Conservation (phyloP, 2,113 vertebrate genomes). For the Calonectris borealis region DNA sequence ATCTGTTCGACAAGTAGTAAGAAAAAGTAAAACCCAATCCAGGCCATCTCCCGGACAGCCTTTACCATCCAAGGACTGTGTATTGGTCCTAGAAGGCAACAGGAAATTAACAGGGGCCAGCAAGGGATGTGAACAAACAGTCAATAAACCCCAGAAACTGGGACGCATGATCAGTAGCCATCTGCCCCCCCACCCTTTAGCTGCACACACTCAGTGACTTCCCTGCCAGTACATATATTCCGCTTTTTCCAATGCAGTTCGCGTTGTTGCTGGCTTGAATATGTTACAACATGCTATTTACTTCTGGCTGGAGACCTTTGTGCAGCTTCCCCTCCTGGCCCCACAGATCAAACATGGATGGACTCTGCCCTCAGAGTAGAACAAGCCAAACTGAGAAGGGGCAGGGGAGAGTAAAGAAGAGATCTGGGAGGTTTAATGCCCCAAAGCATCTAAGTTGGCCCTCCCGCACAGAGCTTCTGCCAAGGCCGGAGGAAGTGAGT, state of each 20-base stretch:
- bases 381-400: neutral
- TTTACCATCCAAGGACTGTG: neutral
- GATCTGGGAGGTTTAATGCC: neutral
- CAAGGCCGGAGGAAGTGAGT: constrained; percentile 32
- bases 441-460: neutral
- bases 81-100: neutral
- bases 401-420: neutral
- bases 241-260: neutral
- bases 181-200: neutral
- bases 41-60: neutral
- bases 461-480: neutral
- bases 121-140: neutral
- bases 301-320: neutral
- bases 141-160: accelerated
- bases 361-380: neutral
- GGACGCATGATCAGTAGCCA: neutral
- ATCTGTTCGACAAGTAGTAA: neutral
- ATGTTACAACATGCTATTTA: neutral
- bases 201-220: neutral
- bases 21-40: neutral
- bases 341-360: neutral
- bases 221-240: neutral
- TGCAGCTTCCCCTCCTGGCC: neutral
- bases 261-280: neutral
- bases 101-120: neutral